phyloP scores from a whole-genome alignment of 30 jellyfish, hydroid and myxozoan genomes.

The Pelagia noctiluca region DNA sequence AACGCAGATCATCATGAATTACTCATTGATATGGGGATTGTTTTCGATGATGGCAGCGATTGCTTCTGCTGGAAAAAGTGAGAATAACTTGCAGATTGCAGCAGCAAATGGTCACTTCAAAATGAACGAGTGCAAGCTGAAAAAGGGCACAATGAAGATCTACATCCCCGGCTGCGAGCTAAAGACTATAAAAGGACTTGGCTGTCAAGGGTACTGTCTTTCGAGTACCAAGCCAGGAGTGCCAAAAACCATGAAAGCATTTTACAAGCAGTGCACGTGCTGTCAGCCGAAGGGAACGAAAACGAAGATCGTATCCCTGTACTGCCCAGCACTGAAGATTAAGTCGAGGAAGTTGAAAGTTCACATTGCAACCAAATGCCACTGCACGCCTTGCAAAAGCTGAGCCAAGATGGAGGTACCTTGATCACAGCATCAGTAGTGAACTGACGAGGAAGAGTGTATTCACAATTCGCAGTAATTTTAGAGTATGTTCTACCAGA shows the following conservation, averaged over 20 bases:
- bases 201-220: conserved; percentile 62
- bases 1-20: too few species aligned
- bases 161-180: conserved; percentile 60
- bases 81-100: too few species aligned
- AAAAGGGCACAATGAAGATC: conserved; percentile 57
- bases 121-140: conserved; percentile 35
- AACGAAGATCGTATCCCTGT: conserved; percentile 25
- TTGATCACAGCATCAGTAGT: too few species aligned
- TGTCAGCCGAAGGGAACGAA: conserved; percentile 55
- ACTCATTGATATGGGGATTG: too few species aligned
- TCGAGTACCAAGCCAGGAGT: conserved; percentile 64
- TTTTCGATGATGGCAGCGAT: too few species aligned
- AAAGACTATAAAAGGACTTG: conserved; percentile 35
- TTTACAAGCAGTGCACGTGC: conserved; percentile 52
- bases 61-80: too few species aligned
- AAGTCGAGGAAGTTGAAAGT: conserved; percentile 36
- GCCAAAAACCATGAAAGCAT: conserved; percentile 10
- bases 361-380: conserved; percentile 53
- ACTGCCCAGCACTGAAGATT: conserved; percentile 41
- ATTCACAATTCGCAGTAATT: too few species aligned
- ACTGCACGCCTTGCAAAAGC: conserved; percentile 49
- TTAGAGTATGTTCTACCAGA: too few species aligned
- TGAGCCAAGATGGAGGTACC: too few species aligned
- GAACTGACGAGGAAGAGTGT: too few species aligned
- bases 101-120: background rate